A percentile compares a stretch with the other conserved stretches of the same genome.
phyloP scores from a whole-genome alignment of 1,140 invertebrate species.

The Drosophila leontia region DNA sequence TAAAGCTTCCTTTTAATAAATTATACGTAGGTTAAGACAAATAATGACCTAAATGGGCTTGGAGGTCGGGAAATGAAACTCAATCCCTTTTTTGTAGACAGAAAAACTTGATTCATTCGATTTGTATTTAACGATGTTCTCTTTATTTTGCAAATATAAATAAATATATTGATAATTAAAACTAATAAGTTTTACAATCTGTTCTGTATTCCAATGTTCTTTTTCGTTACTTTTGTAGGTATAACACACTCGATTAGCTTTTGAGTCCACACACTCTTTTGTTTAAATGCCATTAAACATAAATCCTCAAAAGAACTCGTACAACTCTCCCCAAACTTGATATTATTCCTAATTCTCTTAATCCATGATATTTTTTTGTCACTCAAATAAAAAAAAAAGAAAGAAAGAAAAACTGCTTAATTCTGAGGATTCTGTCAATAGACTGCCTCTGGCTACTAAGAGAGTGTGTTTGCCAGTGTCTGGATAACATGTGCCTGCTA shows the following conservation, averaged over 20 bases:
- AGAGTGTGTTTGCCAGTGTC: conserved; percentile 36
- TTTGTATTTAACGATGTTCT: conserved; percentile 75
- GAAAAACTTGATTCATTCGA: neutral
- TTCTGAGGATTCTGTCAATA: conserved; percentile 34
- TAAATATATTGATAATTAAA: conserved; percentile 80
- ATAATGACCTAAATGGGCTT: neutral
- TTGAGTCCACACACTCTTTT: conserved; percentile 25
- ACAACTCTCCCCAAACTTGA: conserved; percentile 44
- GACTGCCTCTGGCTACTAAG: conserved; percentile 5
- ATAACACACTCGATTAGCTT: conserved; percentile 43
- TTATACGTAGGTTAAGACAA: too few species aligned
- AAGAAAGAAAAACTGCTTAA: conserved; percentile 10
- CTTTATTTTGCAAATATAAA: conserved; percentile 79
- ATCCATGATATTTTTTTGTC: conserved; percentile 51
- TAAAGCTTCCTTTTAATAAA: too few species aligned
- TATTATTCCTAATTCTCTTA: conserved; percentile 34
- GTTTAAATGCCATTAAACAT: conserved; percentile 50
- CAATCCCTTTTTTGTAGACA: neutral
- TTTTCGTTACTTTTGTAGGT: conserved; percentile 29
- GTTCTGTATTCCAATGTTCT: conserved; percentile 39
- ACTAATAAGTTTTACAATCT: conserved; percentile 76
- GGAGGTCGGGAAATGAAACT: too few species aligned
- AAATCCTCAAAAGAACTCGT: conserved; percentile 50
- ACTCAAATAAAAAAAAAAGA: conserved; percentile 29
- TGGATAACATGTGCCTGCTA: conserved; percentile 60